A percentile compares a stretch with the other conserved stretches of the same genome.
These are phyloP conservation scores for Cephus cinctus DNA, from an alignment of 1,140 invertebrate genomes.

Conservation along the genomic window DNA sequence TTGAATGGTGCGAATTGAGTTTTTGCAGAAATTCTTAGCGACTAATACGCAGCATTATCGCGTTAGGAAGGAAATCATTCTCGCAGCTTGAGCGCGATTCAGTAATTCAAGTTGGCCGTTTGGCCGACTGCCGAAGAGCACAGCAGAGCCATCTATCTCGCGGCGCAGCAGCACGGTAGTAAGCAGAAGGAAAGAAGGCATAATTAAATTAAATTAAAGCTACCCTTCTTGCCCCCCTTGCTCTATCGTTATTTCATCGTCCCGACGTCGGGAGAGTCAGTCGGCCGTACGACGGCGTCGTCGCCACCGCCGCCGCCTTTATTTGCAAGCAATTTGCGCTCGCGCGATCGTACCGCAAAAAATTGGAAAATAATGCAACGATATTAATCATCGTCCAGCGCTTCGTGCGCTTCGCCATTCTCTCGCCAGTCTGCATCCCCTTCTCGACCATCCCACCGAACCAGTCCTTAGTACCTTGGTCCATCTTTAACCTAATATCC, in stretches of 20 bases:
- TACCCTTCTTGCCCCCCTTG: slow-evolving; percentile 14
- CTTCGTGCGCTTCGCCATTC: slow-evolving; percentile 18
- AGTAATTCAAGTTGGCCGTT: too few species aligned
- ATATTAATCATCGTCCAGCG: slow-evolving; percentile 47
- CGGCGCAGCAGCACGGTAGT: slow-evolving; percentile 29
- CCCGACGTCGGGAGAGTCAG: too few species aligned
- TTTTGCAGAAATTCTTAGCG: too few species aligned
- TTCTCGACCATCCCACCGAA: too few species aligned
- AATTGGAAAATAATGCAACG: slow-evolving; percentile 49
- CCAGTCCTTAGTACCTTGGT: too few species aligned
- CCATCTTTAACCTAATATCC: too few species aligned
- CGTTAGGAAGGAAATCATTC: slow-evolving; percentile 15
- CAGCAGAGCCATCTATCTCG: slow-evolving; percentile 35
- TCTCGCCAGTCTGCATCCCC: slow-evolving; percentile 17
- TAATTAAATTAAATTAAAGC: slow-evolving; percentile 47
- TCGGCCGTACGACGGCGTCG: too few species aligned
- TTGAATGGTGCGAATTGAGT: too few species aligned
- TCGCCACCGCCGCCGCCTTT: slow-evolving; percentile 34
- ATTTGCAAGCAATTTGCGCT: slow-evolving; percentile 52
- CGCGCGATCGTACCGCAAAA: slow-evolving; percentile 39
- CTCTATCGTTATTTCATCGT: too few species aligned
- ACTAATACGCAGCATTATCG: slow-evolving; percentile 37
- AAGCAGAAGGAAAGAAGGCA: slow-evolving; percentile 39
- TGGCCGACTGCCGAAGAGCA: too few species aligned
- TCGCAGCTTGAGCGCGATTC: slow-evolving; percentile 8